Base-by-base conservation (phyloP, 2,797 vertebrate species). In the Psittacula derbiana region DNA sequence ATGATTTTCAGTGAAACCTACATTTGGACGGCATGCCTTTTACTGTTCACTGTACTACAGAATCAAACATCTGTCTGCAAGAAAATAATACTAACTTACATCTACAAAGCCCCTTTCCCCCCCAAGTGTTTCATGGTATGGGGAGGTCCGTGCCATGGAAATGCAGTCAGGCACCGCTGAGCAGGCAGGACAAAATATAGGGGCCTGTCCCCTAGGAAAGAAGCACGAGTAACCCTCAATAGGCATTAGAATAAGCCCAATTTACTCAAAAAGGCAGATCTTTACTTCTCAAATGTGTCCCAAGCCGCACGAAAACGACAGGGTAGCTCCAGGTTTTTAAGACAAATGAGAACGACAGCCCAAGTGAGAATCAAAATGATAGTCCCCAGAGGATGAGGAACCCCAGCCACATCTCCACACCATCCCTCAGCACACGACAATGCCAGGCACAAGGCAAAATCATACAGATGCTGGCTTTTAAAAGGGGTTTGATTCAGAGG, bases 41-140 rank as follows among this genome's bases (percentile, higher is more conserved):
- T 43, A 36, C 55, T 52, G 46, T 43, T 72, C 53, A 55, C 33
- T 66, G 16, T 69, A 65, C 62, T 55, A 50, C 18, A 82, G 92
- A 93, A 85, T 33, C 74, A 86, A 78, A 40, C 36, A 72, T 16
- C 25, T 40, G 17, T 44, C 67, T 18, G 5, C 30, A 65, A 60
- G 67, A 73, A 70, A 62, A 86, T 5, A 46, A 3, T 23, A 33
- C 50, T 47, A 64, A 49, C 38, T 44, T 58, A 20, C 17, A 83
- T 21, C 58, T 64, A 60, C 25, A 62, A 66, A 82, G 41, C 64
- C 30, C 24, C 10, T 62, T 76, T 76, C 38, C 38, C 74, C 41
- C 25, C 25, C 33, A 55, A 0, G 21, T 11, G 28, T 14, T 65
- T 47, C 25, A 28, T 0, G 0, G 2, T 6, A 20, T 60, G 65